Evolutionary conservation across 2,113 vertebrate genomes (phyloP).

Genomic region (Sorex araneus): DNA sequence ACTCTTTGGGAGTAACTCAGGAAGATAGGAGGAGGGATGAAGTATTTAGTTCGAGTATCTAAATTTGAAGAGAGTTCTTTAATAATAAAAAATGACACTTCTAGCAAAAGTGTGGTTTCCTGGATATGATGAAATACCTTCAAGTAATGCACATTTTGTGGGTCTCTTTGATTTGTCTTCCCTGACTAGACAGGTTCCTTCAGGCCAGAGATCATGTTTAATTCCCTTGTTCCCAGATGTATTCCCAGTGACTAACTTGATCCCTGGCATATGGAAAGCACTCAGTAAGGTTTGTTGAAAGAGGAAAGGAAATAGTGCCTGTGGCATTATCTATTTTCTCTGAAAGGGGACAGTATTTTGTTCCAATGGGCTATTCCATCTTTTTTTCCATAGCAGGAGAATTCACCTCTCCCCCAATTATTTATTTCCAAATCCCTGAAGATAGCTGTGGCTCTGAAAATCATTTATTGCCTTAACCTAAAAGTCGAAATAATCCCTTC

Average conservation of each 20-base stretch:
- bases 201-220: constrained; percentile 67
- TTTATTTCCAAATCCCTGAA: constrained; percentile 61
- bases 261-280: constrained; percentile 64
- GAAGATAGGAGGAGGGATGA: not conserved
- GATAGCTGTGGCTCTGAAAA: constrained; percentile 6
- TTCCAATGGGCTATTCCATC: constrained; percentile 60
- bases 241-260: constrained; percentile 77
- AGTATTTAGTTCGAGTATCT: not conserved
- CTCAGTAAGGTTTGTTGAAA: constrained; percentile 69
- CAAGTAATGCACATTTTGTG: constrained; percentile 35
- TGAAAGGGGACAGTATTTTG: constrained; percentile 53
- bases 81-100: not conserved
- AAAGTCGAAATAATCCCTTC: not conserved
- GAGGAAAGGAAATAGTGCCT: constrained; percentile 63
- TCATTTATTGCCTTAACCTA: constrained; percentile 15
- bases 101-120: constrained; percentile 49
- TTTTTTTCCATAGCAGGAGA: constrained; percentile 44
- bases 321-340: constrained; percentile 62
- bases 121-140: constrained; percentile 67
- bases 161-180: constrained; percentile 61
- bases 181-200: constrained; percentile 64
- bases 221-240: constrained; percentile 74
- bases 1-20: not conserved
- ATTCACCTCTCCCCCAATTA: constrained; percentile 40
- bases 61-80: not conserved